phyloP scores from a whole-genome alignment of 2,797 vertebrate genomes.

The Smutsia gigantea region DNA sequence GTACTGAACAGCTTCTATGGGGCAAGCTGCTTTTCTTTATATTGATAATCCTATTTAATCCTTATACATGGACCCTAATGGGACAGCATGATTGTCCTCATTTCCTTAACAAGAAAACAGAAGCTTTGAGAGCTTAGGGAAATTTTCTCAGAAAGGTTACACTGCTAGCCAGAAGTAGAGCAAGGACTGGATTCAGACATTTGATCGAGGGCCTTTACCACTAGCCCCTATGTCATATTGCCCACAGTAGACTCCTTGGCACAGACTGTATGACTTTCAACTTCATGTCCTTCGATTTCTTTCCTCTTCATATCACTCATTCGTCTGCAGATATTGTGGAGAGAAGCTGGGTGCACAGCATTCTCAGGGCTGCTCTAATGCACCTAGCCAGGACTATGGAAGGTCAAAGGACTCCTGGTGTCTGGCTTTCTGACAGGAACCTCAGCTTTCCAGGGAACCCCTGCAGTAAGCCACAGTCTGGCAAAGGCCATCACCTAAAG shows the following conservation, averaged over 20 bases:
- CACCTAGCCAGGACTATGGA: background rate
- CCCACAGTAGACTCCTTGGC: too few species aligned
- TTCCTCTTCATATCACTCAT: background rate
- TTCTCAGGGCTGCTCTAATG: background rate
- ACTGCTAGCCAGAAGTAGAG: background rate
- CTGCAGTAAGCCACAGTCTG: background rate
- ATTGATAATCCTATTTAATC: background rate
- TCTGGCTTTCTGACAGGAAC: background rate
- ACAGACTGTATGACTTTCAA: fast-evolving
- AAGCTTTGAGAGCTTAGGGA: background rate
- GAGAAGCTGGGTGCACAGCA: background rate
- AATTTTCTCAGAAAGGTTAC: background rate
- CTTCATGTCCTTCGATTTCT: background rate
- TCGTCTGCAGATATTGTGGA: background rate
- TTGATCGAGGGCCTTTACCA: background rate
- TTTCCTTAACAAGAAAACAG: background rate
- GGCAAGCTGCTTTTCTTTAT: background rate
- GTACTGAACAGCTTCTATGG: background rate
- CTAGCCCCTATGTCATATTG: background rate
- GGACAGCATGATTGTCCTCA: background rate
- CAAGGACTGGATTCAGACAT: background rate
- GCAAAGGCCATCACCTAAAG: too few species aligned
- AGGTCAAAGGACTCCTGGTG: background rate
- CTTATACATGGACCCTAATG: background rate
- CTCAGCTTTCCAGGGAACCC: background rate